Evolutionary conservation across 2,113 vertebrate genomes (phyloP).

Genomic region (Xyliphius kryptos): DNA sequence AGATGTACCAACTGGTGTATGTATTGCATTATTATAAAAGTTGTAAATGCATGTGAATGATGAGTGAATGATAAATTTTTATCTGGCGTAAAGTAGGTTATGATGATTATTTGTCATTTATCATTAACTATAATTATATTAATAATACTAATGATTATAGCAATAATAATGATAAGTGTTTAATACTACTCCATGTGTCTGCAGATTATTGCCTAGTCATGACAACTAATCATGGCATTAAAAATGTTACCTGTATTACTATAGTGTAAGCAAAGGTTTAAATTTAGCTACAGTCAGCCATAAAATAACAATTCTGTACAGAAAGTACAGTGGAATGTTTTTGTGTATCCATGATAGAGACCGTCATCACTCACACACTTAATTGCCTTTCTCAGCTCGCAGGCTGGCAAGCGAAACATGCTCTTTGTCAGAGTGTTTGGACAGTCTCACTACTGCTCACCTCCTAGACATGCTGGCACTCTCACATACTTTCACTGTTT

Average conservation of each 20-base stretch:
- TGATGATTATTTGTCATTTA: neutral
- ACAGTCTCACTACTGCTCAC: slow-evolving; percentile 27
- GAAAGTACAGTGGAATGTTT: slow-evolving; percentile 4
- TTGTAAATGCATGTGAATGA: too few species aligned
- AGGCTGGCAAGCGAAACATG: slow-evolving; percentile 62
- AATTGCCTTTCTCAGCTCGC: slow-evolving; percentile 64
- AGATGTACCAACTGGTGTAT: too few species aligned
- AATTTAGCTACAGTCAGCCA: neutral
- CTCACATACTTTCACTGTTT: slow-evolving; percentile 13
- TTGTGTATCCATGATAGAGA: slow-evolving; percentile 57
- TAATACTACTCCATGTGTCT: too few species aligned
- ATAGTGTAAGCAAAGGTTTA: neutral
- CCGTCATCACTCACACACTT: slow-evolving; percentile 58
- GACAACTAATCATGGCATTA: neutral
- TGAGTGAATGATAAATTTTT: too few species aligned
- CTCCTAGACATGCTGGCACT: neutral
- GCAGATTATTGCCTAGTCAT: neutral
- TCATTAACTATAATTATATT: neutral
- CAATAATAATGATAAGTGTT: too few species aligned
- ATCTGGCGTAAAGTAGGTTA: neutral
- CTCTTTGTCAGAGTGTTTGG: slow-evolving; percentile 59
- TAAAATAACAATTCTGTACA: slow-evolving; percentile 6
- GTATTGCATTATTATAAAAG: too few species aligned
- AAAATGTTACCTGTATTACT: neutral
- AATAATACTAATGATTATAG: too few species aligned